Percentiles rank a stretch among this genome's conserved stretches.
These are phyloP conservation scores for Spinus olivaceus DNA, from an alignment of 2,797 vertebrate genomes.

Conservation along the genomic window DNA sequence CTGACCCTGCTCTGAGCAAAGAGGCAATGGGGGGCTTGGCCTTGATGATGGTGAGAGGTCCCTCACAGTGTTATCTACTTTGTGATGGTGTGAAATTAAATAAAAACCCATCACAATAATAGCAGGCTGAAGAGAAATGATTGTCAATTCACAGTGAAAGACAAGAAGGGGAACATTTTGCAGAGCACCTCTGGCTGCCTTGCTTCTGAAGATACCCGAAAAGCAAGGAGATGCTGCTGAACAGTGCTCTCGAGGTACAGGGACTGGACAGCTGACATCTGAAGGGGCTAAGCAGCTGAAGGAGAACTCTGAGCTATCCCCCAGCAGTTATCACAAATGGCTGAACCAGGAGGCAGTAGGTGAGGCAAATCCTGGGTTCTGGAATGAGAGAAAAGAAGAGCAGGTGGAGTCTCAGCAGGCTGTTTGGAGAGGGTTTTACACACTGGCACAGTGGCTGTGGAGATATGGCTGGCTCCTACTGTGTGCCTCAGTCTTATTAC, in stretches of 20 bases:
- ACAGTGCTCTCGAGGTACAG: neutral
- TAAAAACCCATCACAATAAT: neutral
- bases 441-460: neutral
- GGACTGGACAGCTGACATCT: neutral
- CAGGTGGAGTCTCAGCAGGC: slow-evolving; percentile 10
- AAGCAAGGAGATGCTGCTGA: neutral
- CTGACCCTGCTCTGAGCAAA: neutral
- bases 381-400: neutral
- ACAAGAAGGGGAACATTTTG: neutral
- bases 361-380: neutral
- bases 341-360: neutral
- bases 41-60: neutral
- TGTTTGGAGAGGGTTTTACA: neutral
- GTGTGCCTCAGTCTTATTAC: neutral
- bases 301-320: neutral
- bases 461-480: neutral
- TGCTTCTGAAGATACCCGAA: neutral
- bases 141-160: neutral
- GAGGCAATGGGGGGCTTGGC: accelerated
- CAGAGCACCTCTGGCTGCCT: neutral
- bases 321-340: neutral
- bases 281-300: neutral
- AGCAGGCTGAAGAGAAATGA: neutral
- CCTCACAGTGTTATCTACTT: neutral
- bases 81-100: neutral